Base-by-base conservation (phyloP, 35 echinoderm and acorn worm genomes). In the Amphiura filiformis region DNA sequence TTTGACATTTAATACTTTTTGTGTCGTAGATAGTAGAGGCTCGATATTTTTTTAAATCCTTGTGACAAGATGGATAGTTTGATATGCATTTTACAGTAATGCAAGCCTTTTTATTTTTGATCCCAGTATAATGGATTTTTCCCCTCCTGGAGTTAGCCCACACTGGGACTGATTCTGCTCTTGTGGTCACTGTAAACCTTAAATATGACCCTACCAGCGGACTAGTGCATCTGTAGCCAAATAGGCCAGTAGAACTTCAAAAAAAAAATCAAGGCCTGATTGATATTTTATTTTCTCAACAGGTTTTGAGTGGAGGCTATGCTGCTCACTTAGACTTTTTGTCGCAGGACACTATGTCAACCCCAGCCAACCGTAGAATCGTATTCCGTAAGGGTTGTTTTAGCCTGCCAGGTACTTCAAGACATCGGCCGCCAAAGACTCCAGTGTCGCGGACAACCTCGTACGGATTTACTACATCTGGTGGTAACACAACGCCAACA, bases 301-400 rank as follows among this genome's bases (percentile, higher is more conserved):
- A 95, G 96, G 76, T 90, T 22, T 82, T 99, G 9, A 95, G 80
- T 32, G 83, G 86, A 47, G 96, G 96, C 17, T 99, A 99, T 65
- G 90, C 93, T 61, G 96, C 96, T n/a, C 93, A 95, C 78, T 84
- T 94, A 23, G 93, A 95, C 13, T 65, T 79, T 32, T 52, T 99
- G 4, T 82, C 78, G 0, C 77, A 79, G n/a, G 83, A 85, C 20
- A 92, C 90, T 34, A 87, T 90, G 5, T 89, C 93, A 0, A 84
- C 96, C 0, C 93, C 92, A 0, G 96, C 93, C 31, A 99, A 99
- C 36, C 65, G 93, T 20, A 86, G 96, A 11, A 39, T 99, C 61
- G 84, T 94, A 15, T 85, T 99, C 0, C 80, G 93, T 0, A 99
- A 94, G 65, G 93, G 96, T 22, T 92, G 93, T 87, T 99, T 99